These are phyloP conservation scores for Erebia aethiops DNA, from an alignment of 2,888 invertebrate species.

Conservation along the genomic window DNA sequence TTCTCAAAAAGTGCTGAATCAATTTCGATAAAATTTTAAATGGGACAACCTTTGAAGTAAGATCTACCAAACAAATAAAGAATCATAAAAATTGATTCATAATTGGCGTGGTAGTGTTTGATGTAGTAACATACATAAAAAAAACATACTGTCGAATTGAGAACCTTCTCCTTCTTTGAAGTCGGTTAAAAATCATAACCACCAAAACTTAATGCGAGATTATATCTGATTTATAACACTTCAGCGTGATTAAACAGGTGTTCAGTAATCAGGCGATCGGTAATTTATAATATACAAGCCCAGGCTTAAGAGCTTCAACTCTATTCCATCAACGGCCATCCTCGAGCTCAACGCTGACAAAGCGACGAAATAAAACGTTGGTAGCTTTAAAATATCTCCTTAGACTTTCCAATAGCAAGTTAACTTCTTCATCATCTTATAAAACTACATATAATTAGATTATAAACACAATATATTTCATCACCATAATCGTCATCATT, in stretches of 20 bases:
- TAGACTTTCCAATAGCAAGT: neutral
- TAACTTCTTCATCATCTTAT: neutral
- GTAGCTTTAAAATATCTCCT: neutral
- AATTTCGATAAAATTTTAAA: no score
- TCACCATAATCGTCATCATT: no score
- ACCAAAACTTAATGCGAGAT: neutral
- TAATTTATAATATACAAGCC: constrained; percentile 11
- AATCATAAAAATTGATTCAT: no score
- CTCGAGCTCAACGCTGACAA: neutral
- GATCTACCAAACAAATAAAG: no score
- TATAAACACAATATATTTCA: no score
- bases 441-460: neutral
- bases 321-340: neutral
- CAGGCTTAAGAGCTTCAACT: neutral
- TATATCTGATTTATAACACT: constrained; percentile 11
- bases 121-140: no score
- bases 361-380: neutral
- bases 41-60: no score
- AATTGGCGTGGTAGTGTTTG: no score
- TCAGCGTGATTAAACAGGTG: constrained; percentile 10
- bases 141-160: no score
- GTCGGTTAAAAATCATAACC: neutral
- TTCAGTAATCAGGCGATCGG: constrained; percentile 16
- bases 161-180: no score
- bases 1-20: no score